Conservation (phyloP, 2,113 vertebrate species). For the Octodon degus region DNA sequence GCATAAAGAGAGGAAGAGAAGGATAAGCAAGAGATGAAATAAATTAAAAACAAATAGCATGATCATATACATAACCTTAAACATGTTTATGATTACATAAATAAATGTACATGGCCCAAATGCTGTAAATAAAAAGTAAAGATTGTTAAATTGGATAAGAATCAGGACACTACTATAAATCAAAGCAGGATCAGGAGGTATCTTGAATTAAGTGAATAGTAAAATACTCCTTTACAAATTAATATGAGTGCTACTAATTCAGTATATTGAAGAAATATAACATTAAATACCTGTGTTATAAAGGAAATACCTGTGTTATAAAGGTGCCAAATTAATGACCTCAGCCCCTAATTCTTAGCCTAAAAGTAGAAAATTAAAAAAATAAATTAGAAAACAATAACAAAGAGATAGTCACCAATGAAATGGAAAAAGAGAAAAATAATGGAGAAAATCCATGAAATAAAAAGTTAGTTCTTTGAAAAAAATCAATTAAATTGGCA, state of each 20-base stretch:
- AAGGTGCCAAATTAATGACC: background rate
- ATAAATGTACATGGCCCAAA: background rate
- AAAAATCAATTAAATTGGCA: background rate
- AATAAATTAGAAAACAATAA: background rate
- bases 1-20: background rate
- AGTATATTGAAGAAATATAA: background rate
- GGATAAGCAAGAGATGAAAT: background rate
- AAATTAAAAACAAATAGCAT: slow-evolving; percentile 26
- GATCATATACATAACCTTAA: background rate
- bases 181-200: background rate
- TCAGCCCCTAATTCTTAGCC: background rate
- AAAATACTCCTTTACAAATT: background rate
- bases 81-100: background rate
- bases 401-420: background rate
- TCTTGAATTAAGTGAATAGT: background rate
- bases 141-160: background rate
- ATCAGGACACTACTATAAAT: background rate
- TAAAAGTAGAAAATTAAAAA: background rate
- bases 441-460: background rate
- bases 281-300: background rate
- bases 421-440: background rate
- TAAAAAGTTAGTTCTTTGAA: slow-evolving; percentile 38
- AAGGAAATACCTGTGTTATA: background rate
- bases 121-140: background rate
- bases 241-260: background rate